Base-by-base conservation (phyloP, 37 sponge, comb jelly and placozoan genomes). In the Halisarca cf. caerulea region DNA sequence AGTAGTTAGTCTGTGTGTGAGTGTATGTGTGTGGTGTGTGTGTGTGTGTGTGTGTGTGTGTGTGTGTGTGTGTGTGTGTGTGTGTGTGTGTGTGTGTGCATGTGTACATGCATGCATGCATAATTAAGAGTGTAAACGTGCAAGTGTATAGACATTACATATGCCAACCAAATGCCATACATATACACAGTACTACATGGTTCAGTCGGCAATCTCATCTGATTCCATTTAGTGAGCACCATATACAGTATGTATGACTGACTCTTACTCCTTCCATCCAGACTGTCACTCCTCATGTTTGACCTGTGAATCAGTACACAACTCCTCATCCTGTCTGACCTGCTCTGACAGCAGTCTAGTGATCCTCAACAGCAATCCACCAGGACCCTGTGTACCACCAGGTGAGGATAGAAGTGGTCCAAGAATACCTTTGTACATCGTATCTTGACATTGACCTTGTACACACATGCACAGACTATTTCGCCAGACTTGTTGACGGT, bases 1-100 rank as follows among this genome's bases (percentile, higher is more conserved):
- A n/a, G n/a, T n/a, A n/a, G n/a, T n/a, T n/a, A n/a, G n/a, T n/a
- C n/a, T n/a, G n/a, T n/a, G n/a, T n/a, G n/a, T n/a, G n/a, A n/a
- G n/a, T n/a, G n/a, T n/a, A n/a, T n/a, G n/a, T n/a, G n/a, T n/a
- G n/a, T n/a, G n/a, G n/a, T n/a, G n/a, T n/a, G n/a, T n/a, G n/a
- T n/a, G n/a, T n/a, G n/a, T n/a, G 20, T 28, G 64, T 61, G 9
- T 61, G 64, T 61, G 64, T 17, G 18, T 73, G 38, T 73, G 75
- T 73, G 75, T 73, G 38, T 73, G 75, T 73, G 75, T 30, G 38
- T 73, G 33, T 73, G 75, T 73, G 75, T 73, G 75, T 73, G 75
- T 73, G 75, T 21, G 38, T 33, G 75, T 33, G 75, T 33, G 38
- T 33, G 75, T 73, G 75, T 33, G 38, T 33, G 38, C 21, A 38